These are phyloP conservation scores for Todiramphus saurophagus DNA, from an alignment of 2,113 vertebrate species.

Conservation along the genomic window DNA sequence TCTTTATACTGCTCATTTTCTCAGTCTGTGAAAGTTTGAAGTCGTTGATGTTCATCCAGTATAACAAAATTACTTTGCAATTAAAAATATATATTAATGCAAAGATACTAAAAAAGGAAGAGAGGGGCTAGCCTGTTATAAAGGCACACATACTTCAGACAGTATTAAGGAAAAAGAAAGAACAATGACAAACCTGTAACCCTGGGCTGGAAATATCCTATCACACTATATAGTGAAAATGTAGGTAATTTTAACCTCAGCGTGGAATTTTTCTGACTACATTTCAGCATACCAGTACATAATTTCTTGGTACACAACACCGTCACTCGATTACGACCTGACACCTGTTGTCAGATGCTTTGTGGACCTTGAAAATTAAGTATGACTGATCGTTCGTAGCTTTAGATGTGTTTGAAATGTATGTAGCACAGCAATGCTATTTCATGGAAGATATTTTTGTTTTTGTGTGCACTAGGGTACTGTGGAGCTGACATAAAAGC, in stretches of 20 bases:
- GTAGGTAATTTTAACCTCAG: fast-evolving
- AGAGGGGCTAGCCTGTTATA: not conserved
- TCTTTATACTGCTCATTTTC: slow-evolving; percentile 19
- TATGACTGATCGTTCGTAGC: not conserved
- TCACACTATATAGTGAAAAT: not conserved
- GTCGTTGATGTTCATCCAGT: not conserved
- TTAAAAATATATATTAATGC: not conserved
- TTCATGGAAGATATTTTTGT: slow-evolving; percentile 2
- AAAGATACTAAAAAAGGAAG: not conserved
- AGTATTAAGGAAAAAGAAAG: not conserved
- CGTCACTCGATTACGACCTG: not conserved
- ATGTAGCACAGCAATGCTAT: not conserved
- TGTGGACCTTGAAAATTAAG: not conserved
- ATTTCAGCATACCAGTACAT: not conserved
- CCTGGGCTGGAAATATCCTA: not conserved
- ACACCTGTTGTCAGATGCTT: not conserved
- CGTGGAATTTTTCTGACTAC: not conserved
- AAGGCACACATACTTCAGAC: not conserved
- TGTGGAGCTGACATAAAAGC: slow-evolving; percentile 99
- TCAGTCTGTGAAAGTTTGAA: not conserved
- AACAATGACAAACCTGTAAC: not conserved
- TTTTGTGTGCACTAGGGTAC: slow-evolving; percentile 84
- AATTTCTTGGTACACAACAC: not conserved
- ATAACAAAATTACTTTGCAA: not conserved
- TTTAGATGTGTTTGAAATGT: not conserved